These are phyloP conservation scores for Sisor rabdophorus DNA, from an alignment of 2,113 vertebrate species.

Conservation along the genomic window DNA sequence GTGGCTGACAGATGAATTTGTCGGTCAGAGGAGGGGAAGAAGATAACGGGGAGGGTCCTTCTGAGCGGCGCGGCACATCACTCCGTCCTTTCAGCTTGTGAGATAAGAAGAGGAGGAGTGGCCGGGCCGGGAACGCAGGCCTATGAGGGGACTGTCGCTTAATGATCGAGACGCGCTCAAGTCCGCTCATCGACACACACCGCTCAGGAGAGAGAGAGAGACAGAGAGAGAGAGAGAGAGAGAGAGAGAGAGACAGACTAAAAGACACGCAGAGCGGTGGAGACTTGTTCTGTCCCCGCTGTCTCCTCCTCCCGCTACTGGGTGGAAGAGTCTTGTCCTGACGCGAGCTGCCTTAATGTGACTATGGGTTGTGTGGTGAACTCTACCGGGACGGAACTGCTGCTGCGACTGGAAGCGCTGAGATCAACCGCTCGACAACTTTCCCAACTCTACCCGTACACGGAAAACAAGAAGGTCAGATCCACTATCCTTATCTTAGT, in stretches of 20 bases:
- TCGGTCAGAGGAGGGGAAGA: conserved; percentile 57
- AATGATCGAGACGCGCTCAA: conserved; percentile 63
- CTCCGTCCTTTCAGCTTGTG: conserved; percentile 73
- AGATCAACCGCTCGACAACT: conserved; percentile 70
- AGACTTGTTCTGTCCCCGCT: conserved; percentile 15
- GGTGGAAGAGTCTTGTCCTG: conserved; percentile 41
- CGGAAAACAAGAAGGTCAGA: conserved; percentile 76
- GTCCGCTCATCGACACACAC: conserved; percentile 63
- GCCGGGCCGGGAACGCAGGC: conserved; percentile 66
- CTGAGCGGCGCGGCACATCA: conserved; percentile 61
- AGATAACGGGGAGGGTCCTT: conserved; percentile 71
- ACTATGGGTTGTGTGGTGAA: conserved; percentile 78
- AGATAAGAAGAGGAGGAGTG: conserved; percentile 82
- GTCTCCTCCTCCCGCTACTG: conserved; percentile 44
- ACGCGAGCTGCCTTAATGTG: conserved; percentile 49
- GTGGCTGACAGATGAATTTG: conserved; percentile 66
- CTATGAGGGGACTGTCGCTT: conserved; percentile 68
- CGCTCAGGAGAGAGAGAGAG: conserved; percentile 6
- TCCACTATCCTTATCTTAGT: conserved; percentile 18
- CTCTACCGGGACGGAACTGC: conserved; percentile 74
- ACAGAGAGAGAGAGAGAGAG: not conserved
- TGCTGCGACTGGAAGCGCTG: conserved; percentile 74
- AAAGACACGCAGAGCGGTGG: not conserved
- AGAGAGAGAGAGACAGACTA: not conserved
- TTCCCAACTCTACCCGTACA: conserved; percentile 68